phyloP scores from a whole-genome alignment of 2,888 invertebrate species.

The Drosophila flavopinicola region DNA sequence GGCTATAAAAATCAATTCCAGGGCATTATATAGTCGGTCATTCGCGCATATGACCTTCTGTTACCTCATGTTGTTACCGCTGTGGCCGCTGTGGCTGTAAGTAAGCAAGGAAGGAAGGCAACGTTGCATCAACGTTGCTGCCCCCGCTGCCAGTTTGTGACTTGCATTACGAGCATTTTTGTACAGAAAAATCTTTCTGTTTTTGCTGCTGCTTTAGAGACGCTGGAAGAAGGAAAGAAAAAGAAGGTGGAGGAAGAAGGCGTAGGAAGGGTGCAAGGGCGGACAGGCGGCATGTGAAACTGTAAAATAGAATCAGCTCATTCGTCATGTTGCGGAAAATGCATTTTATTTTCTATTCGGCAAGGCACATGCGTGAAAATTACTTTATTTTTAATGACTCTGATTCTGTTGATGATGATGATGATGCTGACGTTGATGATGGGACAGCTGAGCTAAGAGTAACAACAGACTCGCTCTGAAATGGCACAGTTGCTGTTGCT shows the following conservation, averaged over 20 bases:
- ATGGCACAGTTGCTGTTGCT: constrained; percentile 59
- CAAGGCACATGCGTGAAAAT: constrained; percentile 78
- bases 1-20: no score
- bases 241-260: no score
- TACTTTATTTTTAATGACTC: constrained; percentile 79
- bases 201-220: constrained; percentile 1
- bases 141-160: constrained; percentile 39
- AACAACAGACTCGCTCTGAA: constrained; percentile 14
- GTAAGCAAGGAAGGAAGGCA: constrained; percentile 11
- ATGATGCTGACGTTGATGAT: constrained; percentile 15
- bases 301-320: constrained; percentile 79
- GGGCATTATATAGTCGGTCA: constrained; percentile 21
- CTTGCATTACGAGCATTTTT: constrained; percentile 45
- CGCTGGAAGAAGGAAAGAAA: no score
- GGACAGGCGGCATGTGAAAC: constrained; percentile 45
- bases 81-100: constrained; percentile 1
- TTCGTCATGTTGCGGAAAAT: constrained; percentile 80
- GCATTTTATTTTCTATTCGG: constrained; percentile 74
- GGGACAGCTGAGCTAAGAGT: constrained; percentile 21
- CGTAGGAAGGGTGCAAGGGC: neutral
- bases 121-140: constrained; percentile 18
- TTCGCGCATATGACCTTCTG: neutral
- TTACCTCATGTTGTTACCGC: constrained; percentile 5
- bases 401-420: constrained; percentile 21
- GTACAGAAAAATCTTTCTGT: constrained; percentile 28